Evolutionary conservation across 1,140 invertebrate genomes (phyloP).

Genomic region (Drosophila ficusphila): DNA sequence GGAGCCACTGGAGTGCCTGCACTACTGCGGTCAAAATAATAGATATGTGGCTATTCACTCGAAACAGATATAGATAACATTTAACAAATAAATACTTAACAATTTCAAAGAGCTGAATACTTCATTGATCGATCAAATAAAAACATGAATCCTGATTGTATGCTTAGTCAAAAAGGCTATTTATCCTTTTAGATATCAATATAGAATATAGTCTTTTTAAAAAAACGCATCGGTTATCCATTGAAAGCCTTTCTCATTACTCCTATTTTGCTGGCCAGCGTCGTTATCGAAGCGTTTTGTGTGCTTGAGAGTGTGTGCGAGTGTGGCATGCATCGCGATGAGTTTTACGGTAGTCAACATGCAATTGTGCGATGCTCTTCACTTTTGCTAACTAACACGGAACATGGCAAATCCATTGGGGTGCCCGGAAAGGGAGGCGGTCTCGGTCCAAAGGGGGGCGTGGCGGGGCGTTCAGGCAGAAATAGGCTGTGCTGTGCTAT

Average conservation of each 20-base stretch:
- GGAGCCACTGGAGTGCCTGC: conserved; percentile 1
- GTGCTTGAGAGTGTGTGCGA: conserved; percentile 45
- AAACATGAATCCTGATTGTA: too few relatives aligned
- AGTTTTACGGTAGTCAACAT: conserved; percentile 72
- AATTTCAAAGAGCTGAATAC: too few relatives aligned
- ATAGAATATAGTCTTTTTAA: too few relatives aligned
- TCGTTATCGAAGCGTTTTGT: conserved; percentile 15
- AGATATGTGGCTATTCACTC: neutral
- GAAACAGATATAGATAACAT: too few relatives aligned
- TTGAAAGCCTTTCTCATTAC: too few relatives aligned
- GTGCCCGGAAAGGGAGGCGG: neutral
- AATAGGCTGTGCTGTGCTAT: conserved; percentile 33
- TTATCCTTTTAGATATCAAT: too few relatives aligned
- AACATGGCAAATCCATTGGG: conserved; percentile 25
- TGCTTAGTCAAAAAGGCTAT: too few relatives aligned
- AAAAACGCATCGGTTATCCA: too few relatives aligned
- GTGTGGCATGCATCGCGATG: conserved; percentile 59
- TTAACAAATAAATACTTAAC: too few relatives aligned
- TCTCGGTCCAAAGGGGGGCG: neutral
- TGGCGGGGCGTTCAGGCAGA: neutral
- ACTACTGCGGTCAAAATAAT: conserved; percentile 6
- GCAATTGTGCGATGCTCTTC: conserved; percentile 62
- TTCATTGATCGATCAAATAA: too few relatives aligned
- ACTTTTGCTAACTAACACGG: conserved; percentile 51
- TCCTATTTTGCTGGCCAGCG: neutral